phyloP scores from a whole-genome alignment of 2,888 invertebrate species.

The Carabus problematicus region DNA sequence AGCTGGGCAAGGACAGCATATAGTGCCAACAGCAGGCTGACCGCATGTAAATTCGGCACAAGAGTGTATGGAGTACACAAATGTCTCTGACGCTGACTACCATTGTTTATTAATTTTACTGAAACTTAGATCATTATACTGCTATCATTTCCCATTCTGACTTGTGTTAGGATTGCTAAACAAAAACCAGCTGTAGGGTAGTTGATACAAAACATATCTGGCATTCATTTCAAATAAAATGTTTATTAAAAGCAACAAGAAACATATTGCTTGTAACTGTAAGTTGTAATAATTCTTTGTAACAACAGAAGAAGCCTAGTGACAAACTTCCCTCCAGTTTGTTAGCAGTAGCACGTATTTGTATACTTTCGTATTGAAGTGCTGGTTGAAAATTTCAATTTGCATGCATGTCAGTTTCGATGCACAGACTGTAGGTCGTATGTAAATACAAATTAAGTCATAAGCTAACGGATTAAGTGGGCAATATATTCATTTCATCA shows the following conservation, averaged over 20 bases:
- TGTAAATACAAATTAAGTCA: conserved; percentile 40
- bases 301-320: no score
- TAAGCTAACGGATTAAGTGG: conserved; percentile 40
- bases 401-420: conserved; percentile 15
- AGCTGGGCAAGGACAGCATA: conserved; percentile 21
- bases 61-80: conserved; percentile 32
- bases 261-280: no score
- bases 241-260: no score
- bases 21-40: conserved; percentile 29
- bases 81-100: conserved; percentile 32
- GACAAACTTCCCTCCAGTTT: no score
- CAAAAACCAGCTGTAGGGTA: no score
- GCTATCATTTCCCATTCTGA: conserved; percentile 9
- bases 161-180: no score
- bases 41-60: conserved; percentile 37
- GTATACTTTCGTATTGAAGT: no score
- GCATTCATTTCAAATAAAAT: no score
- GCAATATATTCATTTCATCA: conserved; percentile 40
- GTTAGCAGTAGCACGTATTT: no score
- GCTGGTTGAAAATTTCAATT: conserved; percentile 8
- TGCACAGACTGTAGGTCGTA: conserved; percentile 29
- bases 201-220: no score
- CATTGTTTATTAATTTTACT: conserved; percentile 34
- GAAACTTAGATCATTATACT: conserved; percentile 29
- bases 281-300: no score